Base-by-base conservation (phyloP, 2,888 invertebrate genomes). In the Metopia argyrocephala region DNA sequence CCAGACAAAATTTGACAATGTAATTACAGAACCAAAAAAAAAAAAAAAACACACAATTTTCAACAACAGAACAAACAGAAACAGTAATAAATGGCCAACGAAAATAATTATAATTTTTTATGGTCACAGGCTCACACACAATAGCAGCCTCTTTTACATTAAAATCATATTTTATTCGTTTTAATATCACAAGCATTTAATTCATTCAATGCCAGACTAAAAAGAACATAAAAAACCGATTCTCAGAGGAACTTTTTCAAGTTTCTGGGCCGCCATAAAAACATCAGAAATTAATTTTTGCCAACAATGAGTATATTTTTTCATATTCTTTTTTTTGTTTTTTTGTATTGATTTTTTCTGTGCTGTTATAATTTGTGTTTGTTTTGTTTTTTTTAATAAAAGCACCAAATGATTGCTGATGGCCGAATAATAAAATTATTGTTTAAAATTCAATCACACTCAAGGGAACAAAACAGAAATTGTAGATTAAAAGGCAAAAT, bases 131-230 rank as follows among this genome's bases (percentile, higher is more conserved):
- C n/a, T n/a, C 21, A 20, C 25, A 25, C 25, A 25, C 54, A 25
- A 9, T n/a, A 5, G 3, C 15, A 20, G 57, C 57, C 56, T 46
- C 18, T 56, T 27, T 48, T 48, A 46, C 18, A 48, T 64, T 56
- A 21, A 12, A 45, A 54, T 28, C 45, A 21, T 64, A 9, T 48
- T 73, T 74, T 45, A 21, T 64, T 2, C 15, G 12, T 38, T 38
- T 4, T 74, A n/a, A n/a, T n/a, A n/a, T n/a, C n/a, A n/a, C n/a
- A n/a, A n/a, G 12, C 3, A 27, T 1, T 48, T 48, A 12, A 48
- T 65, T 74, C 48, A 18, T 59, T 50, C 48, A 56, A 64, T 73
- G 71, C 23, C 48, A 25, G 46, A 57, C 66, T 45, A 46, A 21
- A 31, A 23, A 38, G 5, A 0, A 28, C 21, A 31, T n/a, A 2